A percentile compares a stretch with the other conserved stretches of the same genome.
phyloP scores from a whole-genome alignment of 2,797 vertebrate genomes.

The Aeoliscus strigatus region DNA sequence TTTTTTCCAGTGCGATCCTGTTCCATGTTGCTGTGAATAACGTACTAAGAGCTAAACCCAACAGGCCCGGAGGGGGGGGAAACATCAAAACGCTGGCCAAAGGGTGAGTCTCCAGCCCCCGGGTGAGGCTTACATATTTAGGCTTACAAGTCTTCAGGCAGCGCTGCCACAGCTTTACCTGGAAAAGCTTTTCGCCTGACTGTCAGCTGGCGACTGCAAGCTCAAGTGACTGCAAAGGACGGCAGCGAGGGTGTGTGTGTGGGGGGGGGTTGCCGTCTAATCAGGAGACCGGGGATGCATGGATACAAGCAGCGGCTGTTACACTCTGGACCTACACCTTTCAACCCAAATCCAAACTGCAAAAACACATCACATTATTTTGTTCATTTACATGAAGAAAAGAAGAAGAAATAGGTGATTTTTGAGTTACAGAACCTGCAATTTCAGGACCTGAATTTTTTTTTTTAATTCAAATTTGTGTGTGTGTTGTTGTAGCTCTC shows the following conservation, averaged over 20 bases:
- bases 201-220: conserved; percentile 39
- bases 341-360: no score
- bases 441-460: no score
- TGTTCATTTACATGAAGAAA: no score
- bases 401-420: no score
- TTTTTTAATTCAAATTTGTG: no score
- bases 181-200: conserved; percentile 47
- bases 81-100: conserved; percentile 32
- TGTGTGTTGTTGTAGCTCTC: no score
- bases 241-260: no score
- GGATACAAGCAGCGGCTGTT: conserved; percentile 42
- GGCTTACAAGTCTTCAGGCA: conserved; percentile 42
- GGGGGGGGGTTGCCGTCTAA: conserved; percentile 27
- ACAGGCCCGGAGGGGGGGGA: conserved; percentile 26
- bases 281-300: conserved; percentile 56
- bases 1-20: conserved; percentile 11
- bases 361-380: no score
- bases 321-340: conserved; percentile 19
- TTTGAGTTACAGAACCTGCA: no score
- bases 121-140: conserved; percentile 44
- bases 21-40: conserved; percentile 16
- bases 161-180: conserved; percentile 32
- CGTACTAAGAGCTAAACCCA: conserved; percentile 13
- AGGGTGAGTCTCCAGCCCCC: conserved; percentile 44
- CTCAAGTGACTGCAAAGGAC: conserved; percentile 35